Percentiles rank a stretch among this genome's conserved stretches.
Evolutionary conservation across 2,797 vertebrate genomes (phyloP).

Genomic region (Pygocentrus nattereri): DNA sequence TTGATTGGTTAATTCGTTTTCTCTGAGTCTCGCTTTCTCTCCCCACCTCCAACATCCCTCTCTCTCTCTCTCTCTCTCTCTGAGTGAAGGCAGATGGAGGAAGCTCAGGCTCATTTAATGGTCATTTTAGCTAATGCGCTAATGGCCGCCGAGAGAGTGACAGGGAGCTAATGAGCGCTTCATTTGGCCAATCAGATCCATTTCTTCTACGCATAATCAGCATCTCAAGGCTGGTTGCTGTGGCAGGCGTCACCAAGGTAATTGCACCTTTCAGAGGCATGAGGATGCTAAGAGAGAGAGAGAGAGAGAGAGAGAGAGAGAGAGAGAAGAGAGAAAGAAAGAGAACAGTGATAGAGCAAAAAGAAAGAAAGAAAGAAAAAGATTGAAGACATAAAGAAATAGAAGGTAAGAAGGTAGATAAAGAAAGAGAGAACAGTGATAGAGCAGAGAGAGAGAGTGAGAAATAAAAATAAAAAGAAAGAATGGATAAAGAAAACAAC

Average conservation of each 20-base stretch:
- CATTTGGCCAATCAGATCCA: conserved; percentile 68
- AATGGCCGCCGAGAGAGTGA: conserved; percentile 66
- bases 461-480: too few species aligned
- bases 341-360: neutral
- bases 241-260: conserved; percentile 61
- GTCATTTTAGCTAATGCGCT: conserved; percentile 79
- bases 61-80: conserved; percentile 24
- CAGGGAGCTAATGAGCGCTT: conserved; percentile 70
- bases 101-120: conserved; percentile 74
- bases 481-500: neutral
- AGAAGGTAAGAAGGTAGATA: conserved; percentile 28
- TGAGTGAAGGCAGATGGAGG: conserved; percentile 67
- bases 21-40: neutral
- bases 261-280: conserved; percentile 64
- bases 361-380: neutral
- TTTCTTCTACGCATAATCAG: conserved; percentile 65
- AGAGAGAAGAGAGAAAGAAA: neutral
- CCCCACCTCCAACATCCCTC: too few species aligned
- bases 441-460: conserved; percentile 1
- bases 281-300: conserved; percentile 20
- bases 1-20: neutral
- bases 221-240: conserved; percentile 57
- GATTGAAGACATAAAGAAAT: too few species aligned
- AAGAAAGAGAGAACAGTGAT: neutral
- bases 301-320: conserved; percentile 26